Base-by-base conservation (phyloP, 2,888 invertebrate species). In the Leistus spinibarbis region DNA sequence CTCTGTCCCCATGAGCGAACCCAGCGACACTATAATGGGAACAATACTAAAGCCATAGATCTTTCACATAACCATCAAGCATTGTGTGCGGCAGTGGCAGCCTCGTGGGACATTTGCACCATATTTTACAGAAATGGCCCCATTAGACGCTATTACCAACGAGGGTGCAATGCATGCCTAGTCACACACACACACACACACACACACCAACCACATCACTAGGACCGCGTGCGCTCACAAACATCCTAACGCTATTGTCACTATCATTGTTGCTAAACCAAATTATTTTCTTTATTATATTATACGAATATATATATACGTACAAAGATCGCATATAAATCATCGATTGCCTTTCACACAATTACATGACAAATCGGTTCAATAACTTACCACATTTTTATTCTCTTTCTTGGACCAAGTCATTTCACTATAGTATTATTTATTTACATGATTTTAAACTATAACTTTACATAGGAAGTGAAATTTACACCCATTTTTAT, bases 111-210 rank as follows among this genome's bases (percentile, higher is more conserved):
- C 78, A 75, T 69, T 69, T 75, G 80, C 79, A 82, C 82, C 82
- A 83, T 83, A 83, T 83, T 83, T 83, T 82, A 83, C 82, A 82
- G 83, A 82, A 83, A 83, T 83, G 80, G 83, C 82, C 82, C 83
- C 83, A 83, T 83, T 83, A 83, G 81, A 81, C 81, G 81, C 83
- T 82, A 83, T 73, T 73, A 73, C 73, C 67, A 73, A 73, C 73
- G 67, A 73, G 73, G 73, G 73, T 66, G 73, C 73, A 69, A 69
- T 23, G 53, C 60, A 67, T 60, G 53, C 20, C 67, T 40, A 56
- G 17, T 66, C 63, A 72, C 66, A 66, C 72, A 66, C n/a, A n/a
- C n/a, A n/a, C n/a, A n/a, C n/a, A n/a, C n/a, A n/a, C n/a, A n/a
- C n/a, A n/a, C n/a, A n/a, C 40, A 24, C 20, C 60, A 67, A 73